Evolutionary conservation across 2,797 vertebrate species (phyloP), one percentile per base, ranked within the genome.

Genomic region (Cuniculus paca): DNA sequence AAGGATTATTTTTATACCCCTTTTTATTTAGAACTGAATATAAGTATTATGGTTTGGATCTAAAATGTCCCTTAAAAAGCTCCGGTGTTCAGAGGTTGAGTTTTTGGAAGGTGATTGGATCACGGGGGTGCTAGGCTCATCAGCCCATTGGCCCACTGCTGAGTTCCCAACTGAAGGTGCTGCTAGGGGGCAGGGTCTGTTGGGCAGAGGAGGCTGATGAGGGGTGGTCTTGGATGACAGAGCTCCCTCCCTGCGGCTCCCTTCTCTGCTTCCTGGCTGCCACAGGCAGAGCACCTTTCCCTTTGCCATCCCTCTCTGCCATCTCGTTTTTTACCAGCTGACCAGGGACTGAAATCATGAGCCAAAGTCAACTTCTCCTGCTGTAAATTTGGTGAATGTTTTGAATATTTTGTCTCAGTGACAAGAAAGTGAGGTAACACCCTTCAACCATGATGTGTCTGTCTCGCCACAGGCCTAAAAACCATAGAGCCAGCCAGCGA

Each of bases 11-110:
- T 86, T 89, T 10, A 26, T 72, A 65, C n/a, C 9, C 10, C 26
- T 82, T 82, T 82, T 81, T 92, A 56, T 87, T 88, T 75, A 70
- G 13, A 74, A 26, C 60, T 36, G 5, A 36, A 42, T 58, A 45
- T 24, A 58, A 63, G 24, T 4, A 22, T 77, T 77, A 10, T 6
- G 14, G 26, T 50, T 75, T 77, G 12, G 45, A 28, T 9, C 26
- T 77, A 50, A 17, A 19, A 50, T 9, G 4, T 31, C 28, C 42
- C 14, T 28, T 31, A 75, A 17, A 17, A 75, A 12, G 45, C 45
- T 48, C 28, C 10, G 4, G 26, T 10, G 6, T 8, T 75, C 42
- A 31, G 45, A 50, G 28, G 39, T 13, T 4, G n/a, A 22, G 10
- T 4, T 39, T 42, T 26, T 39, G n/a, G 36, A 22, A 70, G 63